A percentile compares a stretch with the other conserved stretches of the same genome.
phyloP scores from a whole-genome alignment of 2,797 vertebrate species.

The Lindbergichthys nudifrons region DNA sequence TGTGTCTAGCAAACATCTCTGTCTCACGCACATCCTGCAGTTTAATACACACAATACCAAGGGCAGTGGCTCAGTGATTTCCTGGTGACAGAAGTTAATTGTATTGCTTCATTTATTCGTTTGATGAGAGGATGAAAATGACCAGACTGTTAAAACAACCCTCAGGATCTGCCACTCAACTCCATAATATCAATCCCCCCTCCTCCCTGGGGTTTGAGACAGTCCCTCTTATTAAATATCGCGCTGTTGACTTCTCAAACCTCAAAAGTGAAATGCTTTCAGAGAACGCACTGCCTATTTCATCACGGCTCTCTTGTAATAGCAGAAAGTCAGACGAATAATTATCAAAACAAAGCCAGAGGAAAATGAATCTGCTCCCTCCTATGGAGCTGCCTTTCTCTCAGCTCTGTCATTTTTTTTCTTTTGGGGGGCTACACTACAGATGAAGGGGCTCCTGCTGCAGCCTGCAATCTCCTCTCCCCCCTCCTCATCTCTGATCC shows the following conservation, averaged over 20 bases:
- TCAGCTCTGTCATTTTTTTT: slow-evolving; percentile 44
- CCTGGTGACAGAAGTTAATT: background rate
- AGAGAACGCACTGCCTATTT: slow-evolving; percentile 47
- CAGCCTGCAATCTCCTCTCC: slow-evolving; percentile 28
- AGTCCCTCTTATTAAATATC: slow-evolving; percentile 8
- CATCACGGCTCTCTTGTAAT: slow-evolving; percentile 50
- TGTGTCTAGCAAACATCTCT: slow-evolving; percentile 68
- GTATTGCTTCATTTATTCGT: background rate
- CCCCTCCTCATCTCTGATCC: slow-evolving; percentile 51
- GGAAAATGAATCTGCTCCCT: slow-evolving; percentile 53
- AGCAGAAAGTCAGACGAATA: slow-evolving; percentile 43
- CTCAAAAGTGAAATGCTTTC: slow-evolving; percentile 49
- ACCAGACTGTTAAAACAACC: background rate
- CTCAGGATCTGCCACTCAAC: slow-evolving; percentile 6
- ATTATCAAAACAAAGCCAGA: slow-evolving; percentile 55
- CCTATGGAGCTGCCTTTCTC: slow-evolving; percentile 27
- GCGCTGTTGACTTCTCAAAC: slow-evolving; percentile 32
- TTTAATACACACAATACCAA: background rate
- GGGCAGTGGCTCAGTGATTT: background rate
- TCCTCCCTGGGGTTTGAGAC: background rate
- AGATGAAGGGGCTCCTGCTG: slow-evolving; percentile 58
- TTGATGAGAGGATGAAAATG: slow-evolving; percentile 13
- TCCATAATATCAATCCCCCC: background rate
- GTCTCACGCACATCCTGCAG: slow-evolving; percentile 33
- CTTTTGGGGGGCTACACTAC: slow-evolving; percentile 19